Evolutionary conservation across 2,797 vertebrate species (phyloP).

Genomic region (Darevskia nairensis): DNA sequence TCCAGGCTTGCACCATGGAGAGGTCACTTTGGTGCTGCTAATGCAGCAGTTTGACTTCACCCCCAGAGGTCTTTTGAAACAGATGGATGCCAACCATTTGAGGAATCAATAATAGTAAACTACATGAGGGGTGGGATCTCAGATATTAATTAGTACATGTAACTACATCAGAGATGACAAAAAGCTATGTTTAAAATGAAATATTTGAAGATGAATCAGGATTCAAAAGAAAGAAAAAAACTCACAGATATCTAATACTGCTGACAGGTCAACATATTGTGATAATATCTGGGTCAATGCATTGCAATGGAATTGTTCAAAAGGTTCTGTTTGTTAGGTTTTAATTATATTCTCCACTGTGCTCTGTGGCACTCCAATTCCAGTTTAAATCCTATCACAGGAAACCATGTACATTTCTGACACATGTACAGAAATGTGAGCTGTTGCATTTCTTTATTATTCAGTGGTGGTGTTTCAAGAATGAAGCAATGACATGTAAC

Average conservation of each 20-base stretch:
- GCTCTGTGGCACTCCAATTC: constrained; percentile 36
- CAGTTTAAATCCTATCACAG: constrained; percentile 23
- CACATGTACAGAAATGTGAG: not conserved
- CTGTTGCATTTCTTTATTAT: constrained; percentile 16
- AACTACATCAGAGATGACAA: not conserved
- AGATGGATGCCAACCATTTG: too few species aligned
- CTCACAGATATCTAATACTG: constrained; percentile 34
- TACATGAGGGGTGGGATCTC: not conserved
- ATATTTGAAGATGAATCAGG: not conserved
- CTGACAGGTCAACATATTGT: not conserved
- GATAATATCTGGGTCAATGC: constrained; percentile 34
- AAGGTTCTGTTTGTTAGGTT: not conserved
- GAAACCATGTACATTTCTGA: not conserved
- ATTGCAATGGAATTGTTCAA: constrained; percentile 39
- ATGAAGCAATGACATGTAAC: constrained; percentile 2
- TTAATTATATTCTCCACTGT: not conserved
- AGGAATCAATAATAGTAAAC: not conserved
- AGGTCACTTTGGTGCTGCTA: too few species aligned
- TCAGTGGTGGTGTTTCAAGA: not conserved
- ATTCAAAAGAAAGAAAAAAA: constrained; percentile 32
- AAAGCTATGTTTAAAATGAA: not conserved
- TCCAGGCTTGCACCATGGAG: too few species aligned
- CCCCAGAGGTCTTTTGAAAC: too few species aligned
- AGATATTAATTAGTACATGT: not conserved
- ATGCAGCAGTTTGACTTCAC: too few species aligned